A percentile compares a stretch with the other conserved stretches of the same genome.
phyloP scores from a whole-genome alignment of 2,888 invertebrate species.

The Corbicula japonica region DNA sequence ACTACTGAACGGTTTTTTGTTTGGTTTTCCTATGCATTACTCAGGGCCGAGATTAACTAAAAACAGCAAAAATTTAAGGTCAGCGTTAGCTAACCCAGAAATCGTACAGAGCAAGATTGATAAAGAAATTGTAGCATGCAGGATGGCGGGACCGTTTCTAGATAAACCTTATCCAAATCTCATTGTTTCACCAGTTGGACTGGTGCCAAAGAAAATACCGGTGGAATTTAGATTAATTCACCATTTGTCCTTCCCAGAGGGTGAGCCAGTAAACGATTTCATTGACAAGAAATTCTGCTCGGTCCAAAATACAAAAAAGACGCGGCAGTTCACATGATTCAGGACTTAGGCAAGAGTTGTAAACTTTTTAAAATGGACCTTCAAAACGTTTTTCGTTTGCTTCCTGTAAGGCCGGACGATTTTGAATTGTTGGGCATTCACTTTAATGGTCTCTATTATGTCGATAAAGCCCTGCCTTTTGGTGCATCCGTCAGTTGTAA shows the following conservation, averaged over 20 bases:
- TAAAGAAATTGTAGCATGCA: slow-evolving; percentile 14
- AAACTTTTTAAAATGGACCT: slow-evolving; percentile 44
- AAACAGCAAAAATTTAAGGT: slow-evolving; percentile 11
- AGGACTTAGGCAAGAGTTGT: slow-evolving; percentile 38
- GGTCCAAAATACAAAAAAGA: slow-evolving; percentile 60
- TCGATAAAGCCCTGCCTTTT: slow-evolving; percentile 53
- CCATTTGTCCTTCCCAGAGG: slow-evolving; percentile 44
- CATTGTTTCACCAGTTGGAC: slow-evolving; percentile 35
- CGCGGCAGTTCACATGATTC: slow-evolving; percentile 45
- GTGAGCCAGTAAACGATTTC: slow-evolving; percentile 37
- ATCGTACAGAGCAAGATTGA: background rate
- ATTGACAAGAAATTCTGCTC: slow-evolving; percentile 43
- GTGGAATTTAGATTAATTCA: slow-evolving; percentile 52
- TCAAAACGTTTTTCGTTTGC: slow-evolving; percentile 40
- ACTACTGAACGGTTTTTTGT: slow-evolving; percentile 26
- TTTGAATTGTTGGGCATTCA: slow-evolving; percentile 55
- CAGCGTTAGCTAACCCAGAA: background rate
- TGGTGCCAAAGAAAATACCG: slow-evolving; percentile 47
- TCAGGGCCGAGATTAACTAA: background rate
- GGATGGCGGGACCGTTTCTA: slow-evolving; percentile 40
- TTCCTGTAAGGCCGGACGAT: slow-evolving; percentile 33
- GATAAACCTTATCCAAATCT: slow-evolving; percentile 20
- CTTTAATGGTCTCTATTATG: slow-evolving; percentile 33
- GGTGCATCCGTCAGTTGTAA: slow-evolving; percentile 48
- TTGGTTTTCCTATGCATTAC: slow-evolving; percentile 31